Conservation (phyloP, 2,113 vertebrate genomes). For the Peromyscus polionotus region DNA sequence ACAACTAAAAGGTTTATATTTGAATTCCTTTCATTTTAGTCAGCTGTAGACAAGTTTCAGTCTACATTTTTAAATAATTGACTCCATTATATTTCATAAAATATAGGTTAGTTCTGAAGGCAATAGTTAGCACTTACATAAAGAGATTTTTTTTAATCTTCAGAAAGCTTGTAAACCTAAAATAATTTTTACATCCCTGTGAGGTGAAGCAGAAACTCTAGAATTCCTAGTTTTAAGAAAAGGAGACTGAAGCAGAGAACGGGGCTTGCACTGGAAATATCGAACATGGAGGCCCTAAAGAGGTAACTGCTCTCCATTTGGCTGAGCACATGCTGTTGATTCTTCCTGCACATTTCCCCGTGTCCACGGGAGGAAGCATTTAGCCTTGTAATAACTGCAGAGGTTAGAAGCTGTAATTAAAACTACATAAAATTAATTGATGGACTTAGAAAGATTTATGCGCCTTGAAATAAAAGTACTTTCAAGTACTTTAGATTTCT, state of each 20-base stretch:
- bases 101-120: constrained; percentile 82
- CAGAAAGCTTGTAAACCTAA: constrained; percentile 76
- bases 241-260: constrained; percentile 67
- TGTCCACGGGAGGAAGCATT: constrained; percentile 79
- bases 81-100: constrained; percentile 85
- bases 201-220: constrained; percentile 50
- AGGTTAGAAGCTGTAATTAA: constrained; percentile 89
- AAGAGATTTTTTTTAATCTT: constrained; percentile 67
- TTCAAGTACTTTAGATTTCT: constrained; percentile 88
- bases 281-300: background rate
- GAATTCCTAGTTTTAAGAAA: constrained; percentile 43
- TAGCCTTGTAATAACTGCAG: constrained; percentile 85
- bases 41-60: constrained; percentile 83
- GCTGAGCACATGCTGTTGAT: background rate
- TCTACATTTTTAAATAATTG: constrained; percentile 85
- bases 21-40: constrained; percentile 85
- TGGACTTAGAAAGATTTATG: constrained; percentile 87
- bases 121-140: constrained; percentile 79
- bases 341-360: background rate
- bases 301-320: background rate
- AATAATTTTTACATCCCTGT: constrained; percentile 64
- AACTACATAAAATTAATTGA: constrained; percentile 86
- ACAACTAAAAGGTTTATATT: constrained; percentile 82
- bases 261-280: background rate
- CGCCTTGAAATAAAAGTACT: constrained; percentile 88